Evolutionary conservation across 2,888 invertebrate species (phyloP), one percentile per base, ranked within the genome.

Genomic region (Macrosoma leucophasiata): DNA sequence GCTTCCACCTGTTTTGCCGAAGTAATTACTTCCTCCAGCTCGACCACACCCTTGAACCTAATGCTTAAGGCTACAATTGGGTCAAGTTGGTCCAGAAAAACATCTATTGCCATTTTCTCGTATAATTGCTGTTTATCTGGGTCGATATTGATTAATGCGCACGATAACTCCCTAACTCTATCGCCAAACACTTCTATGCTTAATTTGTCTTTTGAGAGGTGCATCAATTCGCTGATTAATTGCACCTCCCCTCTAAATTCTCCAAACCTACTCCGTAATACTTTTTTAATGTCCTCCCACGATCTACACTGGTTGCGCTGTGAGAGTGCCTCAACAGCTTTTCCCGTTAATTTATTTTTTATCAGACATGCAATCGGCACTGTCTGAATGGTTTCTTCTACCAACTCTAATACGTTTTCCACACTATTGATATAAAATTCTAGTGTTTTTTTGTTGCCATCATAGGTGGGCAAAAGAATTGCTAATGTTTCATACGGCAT

Each of bases 361-460:
- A 53, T 53, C 4, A 54, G 9, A 33, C 48, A 50, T 1, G 39
- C 24, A 5, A 55, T 29, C 3, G 19, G 18, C 2, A 8, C 13
- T 10, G 49, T 43, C 1, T 43, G 36, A 10, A 12, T 46, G 14
- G n/a, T n/a, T n/a, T 41, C 36, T 1, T 29, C 13, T 1, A 45
- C 20, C 2, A 52, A 10, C 2, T 36, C 24, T 28, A 55, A 13
- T 2, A 41, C 43, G 15, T 47, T 50, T 36, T 52, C 49, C 4
- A 54, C 51, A 23, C 39, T 29, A 36, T 47, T 36, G 3, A 48
- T 39, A 22, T 48, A 52, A 20, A 47, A 51, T 20, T 36, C 40
- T 19, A 52, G n/a, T 0, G 49, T 49, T 38, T 35, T 41, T 17
- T 13, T 47, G 24, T 53, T 53, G 1, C 51, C 56, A 9, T 56